These are phyloP conservation scores for Andrena dorsata DNA, from an alignment of 2,888 invertebrate species.

Conservation along the genomic window DNA sequence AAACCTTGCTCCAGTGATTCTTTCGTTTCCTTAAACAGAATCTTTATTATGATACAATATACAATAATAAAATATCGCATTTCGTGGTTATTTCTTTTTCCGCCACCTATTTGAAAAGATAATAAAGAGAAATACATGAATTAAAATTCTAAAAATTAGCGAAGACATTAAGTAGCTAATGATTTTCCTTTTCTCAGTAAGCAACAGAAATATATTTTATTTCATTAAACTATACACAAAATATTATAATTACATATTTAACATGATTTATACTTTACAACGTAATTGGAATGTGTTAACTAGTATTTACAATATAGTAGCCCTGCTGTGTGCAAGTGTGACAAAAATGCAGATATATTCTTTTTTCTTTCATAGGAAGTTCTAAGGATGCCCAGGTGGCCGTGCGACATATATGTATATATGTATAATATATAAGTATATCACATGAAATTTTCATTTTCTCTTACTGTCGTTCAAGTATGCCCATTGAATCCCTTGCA, in stretches of 20 bases:
- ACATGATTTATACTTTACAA: constrained; percentile 84
- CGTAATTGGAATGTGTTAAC: constrained; percentile 85
- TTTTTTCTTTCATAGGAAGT: constrained; percentile 76
- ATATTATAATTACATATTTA: constrained; percentile 85
- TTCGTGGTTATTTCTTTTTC: constrained; percentile 80
- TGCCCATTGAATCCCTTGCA: constrained; percentile 84
- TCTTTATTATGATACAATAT: constrained; percentile 81
- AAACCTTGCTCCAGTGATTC: constrained; percentile 84
- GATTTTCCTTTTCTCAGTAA: constrained; percentile 80
- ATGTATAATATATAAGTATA: constrained; percentile 69
- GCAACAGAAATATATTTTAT: constrained; percentile 85
- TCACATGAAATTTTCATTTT: constrained; percentile 70
- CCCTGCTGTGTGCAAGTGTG: constrained; percentile 84
- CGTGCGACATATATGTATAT: constrained; percentile 73
- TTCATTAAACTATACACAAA: constrained; percentile 85
- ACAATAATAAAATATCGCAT: constrained; percentile 83
- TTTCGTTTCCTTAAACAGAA: constrained; percentile 80
- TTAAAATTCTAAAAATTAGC: constrained; percentile 81
- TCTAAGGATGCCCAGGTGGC: constrained; percentile 81
- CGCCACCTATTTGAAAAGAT: constrained; percentile 81
- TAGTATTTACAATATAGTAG: constrained; percentile 84
- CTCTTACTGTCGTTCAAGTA: constrained; percentile 79
- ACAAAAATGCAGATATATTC: constrained; percentile 83
- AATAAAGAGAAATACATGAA: constrained; percentile 74
- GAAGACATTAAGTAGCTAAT: constrained; percentile 84